Conservation (phyloP, 2,888 invertebrate species). For the Shargacucullia verbasci region DNA sequence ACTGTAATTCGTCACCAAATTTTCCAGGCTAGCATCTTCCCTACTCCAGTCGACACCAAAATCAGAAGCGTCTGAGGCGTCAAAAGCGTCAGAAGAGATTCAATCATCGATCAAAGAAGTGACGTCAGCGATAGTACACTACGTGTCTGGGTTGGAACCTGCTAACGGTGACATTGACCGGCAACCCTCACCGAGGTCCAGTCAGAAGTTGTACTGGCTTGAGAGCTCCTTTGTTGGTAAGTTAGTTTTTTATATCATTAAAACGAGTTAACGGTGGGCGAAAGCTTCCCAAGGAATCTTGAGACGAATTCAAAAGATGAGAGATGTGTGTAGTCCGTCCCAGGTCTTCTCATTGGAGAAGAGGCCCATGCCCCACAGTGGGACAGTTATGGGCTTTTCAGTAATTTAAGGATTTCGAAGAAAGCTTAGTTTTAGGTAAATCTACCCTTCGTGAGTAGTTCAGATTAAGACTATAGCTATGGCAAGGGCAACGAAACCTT, state of each 20-base stretch:
- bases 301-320: too few species aligned
- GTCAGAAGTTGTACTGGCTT: conserved; percentile 95
- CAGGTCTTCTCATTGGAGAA: too few species aligned
- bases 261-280: too few species aligned
- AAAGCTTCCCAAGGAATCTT: too few species aligned
- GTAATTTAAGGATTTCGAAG: not conserved
- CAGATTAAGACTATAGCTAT: conserved; percentile 2
- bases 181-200: conserved; percentile 89
- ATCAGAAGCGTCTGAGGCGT: conserved; percentile 63
- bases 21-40: conserved; percentile 91
- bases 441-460: conserved; percentile 25
- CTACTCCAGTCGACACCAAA: conserved; percentile 87
- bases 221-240: conserved; percentile 94
- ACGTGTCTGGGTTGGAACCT: conserved; percentile 93
- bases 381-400: too few species aligned
- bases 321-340: too few species aligned
- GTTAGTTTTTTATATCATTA: conserved; percentile 41
- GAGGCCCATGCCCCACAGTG: too few species aligned
- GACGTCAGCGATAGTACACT: conserved; percentile 97
- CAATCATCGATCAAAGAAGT: conserved; percentile 97
- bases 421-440: too few species aligned
- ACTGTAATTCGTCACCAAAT: not conserved
- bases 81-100: conserved; percentile 91
- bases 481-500: not conserved
- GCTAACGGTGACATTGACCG: conserved; percentile 88